Evolutionary conservation across 2,797 vertebrate genomes (phyloP), one percentile per base, ranked within the genome.

Genomic region (Oryzias sinensis): DNA sequence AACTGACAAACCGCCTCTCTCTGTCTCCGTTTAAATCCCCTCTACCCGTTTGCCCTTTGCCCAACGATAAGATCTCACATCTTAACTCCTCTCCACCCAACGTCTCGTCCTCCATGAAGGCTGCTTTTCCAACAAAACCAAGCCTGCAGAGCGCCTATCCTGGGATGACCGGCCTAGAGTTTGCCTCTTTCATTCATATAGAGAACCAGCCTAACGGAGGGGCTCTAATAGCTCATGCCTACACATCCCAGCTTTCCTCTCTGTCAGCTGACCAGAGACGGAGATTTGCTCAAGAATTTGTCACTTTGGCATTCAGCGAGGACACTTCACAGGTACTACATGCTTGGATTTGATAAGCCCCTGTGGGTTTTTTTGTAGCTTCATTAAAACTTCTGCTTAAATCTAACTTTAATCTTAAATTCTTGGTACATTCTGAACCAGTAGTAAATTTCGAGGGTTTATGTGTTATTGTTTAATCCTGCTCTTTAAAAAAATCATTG

Each of bases 171-270:
- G 90, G 88, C 41, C 88, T 97, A 89, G 93, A 97, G 87, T 98
- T 98, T 64, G 94, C 91, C 55, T 90, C 91, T 2, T 93, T 96
- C 79, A 94, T 99, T 81, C 95, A 99, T 65, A 83, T 97, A 62
- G 97, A 99, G 91, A 92, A 93, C 76, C 97, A 99, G 90, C 97
- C 97, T 25, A 99, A 99, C 16, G 97, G 97, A 59, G 97, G 97
- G 0, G 97, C 95, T 42, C 91, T 96, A 68, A 94, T 99, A 84
- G 91, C 94, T 70, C 97, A 99, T 41, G 96, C 96, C 74, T 98
- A 98, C 89, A 90, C 88, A 47, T 92, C 91, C 14, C 96, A 99
- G 90, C 95, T 98, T 59, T 90, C 93, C 60, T 90, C 91, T 40
- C 93, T 99, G 75, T 93, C 95, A 57, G 76, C 81, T 55, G 68